Percentiles rank a stretch among this genome's conserved stretches.
These are phyloP conservation scores for Ephydatia muelleri DNA, from an alignment of 37 sponge, comb jelly and placozoan species.

Conservation along the genomic window DNA sequence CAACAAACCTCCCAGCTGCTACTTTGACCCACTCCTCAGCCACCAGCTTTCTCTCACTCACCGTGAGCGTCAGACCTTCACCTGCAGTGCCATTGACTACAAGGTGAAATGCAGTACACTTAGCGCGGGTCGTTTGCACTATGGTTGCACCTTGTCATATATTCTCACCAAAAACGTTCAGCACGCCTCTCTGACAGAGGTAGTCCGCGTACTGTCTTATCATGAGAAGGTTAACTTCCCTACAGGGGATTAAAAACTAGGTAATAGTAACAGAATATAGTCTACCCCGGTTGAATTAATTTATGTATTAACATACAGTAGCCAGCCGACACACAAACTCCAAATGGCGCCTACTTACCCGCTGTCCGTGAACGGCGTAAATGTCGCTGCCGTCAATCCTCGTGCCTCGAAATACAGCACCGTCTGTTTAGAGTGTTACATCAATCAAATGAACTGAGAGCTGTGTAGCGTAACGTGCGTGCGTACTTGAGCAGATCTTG, in stretches of 20 bases:
- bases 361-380: conserved; percentile 60
- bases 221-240: conserved; percentile 69
- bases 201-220: conserved; percentile 52
- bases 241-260: conserved; percentile 3
- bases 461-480: no score
- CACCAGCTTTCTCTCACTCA: conserved; percentile 71
- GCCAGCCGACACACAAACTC: background rate
- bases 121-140: background rate
- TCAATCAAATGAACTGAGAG: background rate
- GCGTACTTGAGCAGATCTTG: background rate
- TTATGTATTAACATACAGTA: background rate
- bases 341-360: conserved; percentile 50
- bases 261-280: background rate
- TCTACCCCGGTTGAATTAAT: no score
- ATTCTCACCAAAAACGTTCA: conserved; percentile 74
- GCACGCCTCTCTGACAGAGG: conserved; percentile 51
- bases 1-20: conserved; percentile 47
- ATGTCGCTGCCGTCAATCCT: conserved; percentile 67
- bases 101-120: background rate
- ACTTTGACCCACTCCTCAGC: conserved; percentile 71
- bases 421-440: background rate
- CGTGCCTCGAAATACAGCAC: conserved; percentile 29
- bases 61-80: conserved; percentile 71
- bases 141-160: background rate
- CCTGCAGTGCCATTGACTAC: conserved; percentile 86